Base-by-base conservation (phyloP, 2,797 vertebrate species). In the Thripadectes ignobilis region DNA sequence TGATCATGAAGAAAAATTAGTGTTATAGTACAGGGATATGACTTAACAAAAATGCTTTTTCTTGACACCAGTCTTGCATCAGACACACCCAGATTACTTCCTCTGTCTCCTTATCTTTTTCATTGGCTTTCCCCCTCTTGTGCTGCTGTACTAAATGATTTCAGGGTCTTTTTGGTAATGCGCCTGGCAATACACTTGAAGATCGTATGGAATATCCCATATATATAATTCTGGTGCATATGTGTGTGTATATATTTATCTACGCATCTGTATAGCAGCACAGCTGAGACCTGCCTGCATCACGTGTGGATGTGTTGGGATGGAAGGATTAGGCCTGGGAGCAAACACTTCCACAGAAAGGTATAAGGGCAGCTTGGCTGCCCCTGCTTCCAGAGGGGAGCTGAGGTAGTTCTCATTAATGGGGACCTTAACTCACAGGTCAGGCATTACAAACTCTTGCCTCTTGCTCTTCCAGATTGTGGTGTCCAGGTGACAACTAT, bases 21-120 rank as follows among this genome's bases (percentile, higher is more conserved):
- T 32, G 71, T 18, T 92, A 95, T 43, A 93, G 52, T 93, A 19
- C 34, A 69, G 23, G 21, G 26, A 45, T 52, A 20, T 51, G 49
- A 51, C n/a, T 63, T 72, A 85, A 73, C 21, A 86, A 81, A 69
- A 90, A n/a, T 32, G 7, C 36, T 78, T 9, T 63, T 65, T 58
- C 51, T 78, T 65, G 39, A 74, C 71, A 93, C 62, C 24, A 73
- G 0, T 41, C 77, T 63, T 88, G 43, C 41, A 62, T 65, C 34
- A 68, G 72, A 68, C 67, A 46, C 49, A 59, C 74, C 45, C 55
- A 89, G 61, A 93, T 90, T 83, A 68, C 72, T 95, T 83, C 45
- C 72, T 84, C 78, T 95, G 72, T 91, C 58, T 91, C 45, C 61
- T 38, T 54, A 32, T 38, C 58, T 52, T 83, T 63, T 54, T 38